A percentile compares a stretch with the other conserved stretches of the same genome.
Evolutionary conservation across 2,113 vertebrate genomes (phyloP).

Genomic region (Nestor notabilis): DNA sequence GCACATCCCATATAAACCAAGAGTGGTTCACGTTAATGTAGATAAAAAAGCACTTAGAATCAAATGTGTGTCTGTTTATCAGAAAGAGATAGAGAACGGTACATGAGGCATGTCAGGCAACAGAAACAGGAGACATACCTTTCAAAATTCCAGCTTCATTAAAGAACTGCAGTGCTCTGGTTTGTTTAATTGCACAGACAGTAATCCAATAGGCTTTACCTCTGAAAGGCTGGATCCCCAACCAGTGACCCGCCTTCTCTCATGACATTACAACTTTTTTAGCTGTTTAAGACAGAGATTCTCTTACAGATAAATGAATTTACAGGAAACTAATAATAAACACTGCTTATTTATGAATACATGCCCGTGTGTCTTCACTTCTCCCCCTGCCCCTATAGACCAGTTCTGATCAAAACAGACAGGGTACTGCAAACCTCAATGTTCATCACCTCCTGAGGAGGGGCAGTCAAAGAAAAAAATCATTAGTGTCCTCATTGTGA

Average conservation of each 20-base stretch:
- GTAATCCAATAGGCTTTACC: neutral
- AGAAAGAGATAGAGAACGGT: neutral
- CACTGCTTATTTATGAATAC: neutral
- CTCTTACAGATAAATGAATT: neutral
- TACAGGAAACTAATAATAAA: neutral
- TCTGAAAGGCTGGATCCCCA: neutral
- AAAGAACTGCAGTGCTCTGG: neutral
- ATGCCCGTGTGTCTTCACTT: neutral
- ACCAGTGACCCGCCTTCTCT: neutral
- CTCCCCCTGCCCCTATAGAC: neutral
- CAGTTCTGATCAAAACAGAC: neutral
- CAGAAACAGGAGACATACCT: neutral
- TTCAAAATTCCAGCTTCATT: neutral
- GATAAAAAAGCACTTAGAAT: neutral
- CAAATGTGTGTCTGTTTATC: neutral
- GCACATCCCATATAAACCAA: neutral
- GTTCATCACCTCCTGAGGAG: rapidly evolving
- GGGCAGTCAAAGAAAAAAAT: neutral
- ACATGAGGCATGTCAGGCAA: neutral
- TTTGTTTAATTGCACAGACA: neutral
- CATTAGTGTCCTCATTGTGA: neutral
- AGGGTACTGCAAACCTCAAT: neutral
- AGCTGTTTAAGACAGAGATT: neutral
- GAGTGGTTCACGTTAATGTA: neutral
- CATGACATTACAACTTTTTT: neutral